Evolutionary conservation across 2,888 invertebrate genomes (phyloP).

Genomic region (Eupithecia vulgata): DNA sequence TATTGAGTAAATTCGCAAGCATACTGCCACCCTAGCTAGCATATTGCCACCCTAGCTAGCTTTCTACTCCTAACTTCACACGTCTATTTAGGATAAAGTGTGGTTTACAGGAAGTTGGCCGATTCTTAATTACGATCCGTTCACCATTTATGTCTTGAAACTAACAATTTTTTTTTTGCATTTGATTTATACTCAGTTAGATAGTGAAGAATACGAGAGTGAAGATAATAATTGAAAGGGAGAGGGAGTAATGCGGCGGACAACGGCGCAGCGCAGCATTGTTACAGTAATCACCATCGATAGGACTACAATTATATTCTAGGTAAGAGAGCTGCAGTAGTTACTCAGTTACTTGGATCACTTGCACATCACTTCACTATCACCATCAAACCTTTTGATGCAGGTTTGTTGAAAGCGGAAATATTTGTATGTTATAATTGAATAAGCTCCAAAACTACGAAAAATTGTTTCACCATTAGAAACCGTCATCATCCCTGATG

Average conservation of each 20-base stretch:
- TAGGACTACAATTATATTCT: background rate
- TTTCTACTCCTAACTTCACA: background rate
- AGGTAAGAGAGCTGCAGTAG: background rate
- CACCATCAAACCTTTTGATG: background rate
- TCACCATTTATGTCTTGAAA: background rate
- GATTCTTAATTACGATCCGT: background rate
- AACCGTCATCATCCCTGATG: no score
- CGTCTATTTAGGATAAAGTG: background rate
- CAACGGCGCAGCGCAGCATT: background rate
- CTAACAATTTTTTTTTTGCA: no score
- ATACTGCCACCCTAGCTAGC: background rate
- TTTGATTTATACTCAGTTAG: background rate
- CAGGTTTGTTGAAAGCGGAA: no score
- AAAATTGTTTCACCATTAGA: no score
- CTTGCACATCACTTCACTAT: background rate
- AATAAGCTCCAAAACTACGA: no score
- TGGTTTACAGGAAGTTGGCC: background rate
- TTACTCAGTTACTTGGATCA: background rate
- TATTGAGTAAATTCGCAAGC: background rate
- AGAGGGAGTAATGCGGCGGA: background rate
- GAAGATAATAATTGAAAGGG: background rate
- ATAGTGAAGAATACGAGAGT: background rate
- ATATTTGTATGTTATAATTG: no score
- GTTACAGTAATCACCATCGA: background rate
- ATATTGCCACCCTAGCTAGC: background rate